Percentiles rank a stretch among this genome's conserved stretches.
Evolutionary conservation across 2,113 vertebrate genomes (phyloP).

Genomic region (Rhagologus leucostigma): DNA sequence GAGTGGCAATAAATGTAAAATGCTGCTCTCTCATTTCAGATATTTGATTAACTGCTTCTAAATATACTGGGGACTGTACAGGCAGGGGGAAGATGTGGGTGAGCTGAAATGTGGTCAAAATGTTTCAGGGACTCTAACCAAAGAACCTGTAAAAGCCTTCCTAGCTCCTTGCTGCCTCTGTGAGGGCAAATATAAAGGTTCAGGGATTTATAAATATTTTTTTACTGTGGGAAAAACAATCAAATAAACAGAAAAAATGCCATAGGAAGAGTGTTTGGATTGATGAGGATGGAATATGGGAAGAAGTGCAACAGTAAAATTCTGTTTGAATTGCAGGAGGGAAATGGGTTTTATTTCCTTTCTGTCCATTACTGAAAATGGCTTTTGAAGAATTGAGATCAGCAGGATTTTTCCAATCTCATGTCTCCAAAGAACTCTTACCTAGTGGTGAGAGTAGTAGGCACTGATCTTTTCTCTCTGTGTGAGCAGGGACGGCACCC

Average conservation of each 20-base stretch:
- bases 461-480: not conserved
- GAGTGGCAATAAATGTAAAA: slow-evolving; percentile 52
- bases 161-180: not conserved
- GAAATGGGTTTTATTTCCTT: not conserved
- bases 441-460: not conserved
- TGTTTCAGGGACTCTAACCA: not conserved
- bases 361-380: not conserved
- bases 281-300: not conserved
- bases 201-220: not conserved
- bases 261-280: not conserved
- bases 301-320: not conserved
- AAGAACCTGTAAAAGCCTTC: not conserved
- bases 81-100: not conserved
- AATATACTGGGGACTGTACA: not conserved
- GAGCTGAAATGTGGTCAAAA: not conserved
- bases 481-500: not conserved
- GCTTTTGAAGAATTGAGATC: not conserved
- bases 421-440: not conserved
- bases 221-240: not conserved
- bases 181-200: not conserved
- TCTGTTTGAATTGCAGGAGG: not conserved
- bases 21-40: slow-evolving; percentile 39
- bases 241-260: not conserved
- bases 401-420: not conserved
- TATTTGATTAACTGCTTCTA: slow-evolving; percentile 41